Percentiles rank a stretch among this genome's conserved stretches.
Evolutionary conservation across 1,140 invertebrate species (phyloP).

Genomic region (Eriocheir sinensis): DNA sequence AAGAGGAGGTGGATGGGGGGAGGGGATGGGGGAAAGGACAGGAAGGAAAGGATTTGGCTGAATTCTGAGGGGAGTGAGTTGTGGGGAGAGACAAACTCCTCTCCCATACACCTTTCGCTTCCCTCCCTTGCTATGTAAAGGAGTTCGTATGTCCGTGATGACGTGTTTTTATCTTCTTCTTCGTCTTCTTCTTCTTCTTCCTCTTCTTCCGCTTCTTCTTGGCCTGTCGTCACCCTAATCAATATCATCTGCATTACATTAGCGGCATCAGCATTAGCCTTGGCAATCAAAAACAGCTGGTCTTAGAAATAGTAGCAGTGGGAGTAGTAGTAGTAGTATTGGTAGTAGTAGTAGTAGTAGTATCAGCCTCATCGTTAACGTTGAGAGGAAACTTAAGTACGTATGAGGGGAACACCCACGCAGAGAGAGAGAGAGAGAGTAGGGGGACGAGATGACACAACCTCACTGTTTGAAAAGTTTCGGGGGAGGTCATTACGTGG

Average conservation of each 20-base stretch:
- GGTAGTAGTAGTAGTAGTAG: not conserved
- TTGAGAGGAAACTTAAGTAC: not conserved
- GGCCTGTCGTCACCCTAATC: not conserved
- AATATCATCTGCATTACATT: not conserved
- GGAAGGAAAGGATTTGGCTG: not conserved
- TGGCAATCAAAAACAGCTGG: not conserved
- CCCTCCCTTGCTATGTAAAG: slow-evolving; percentile 1
- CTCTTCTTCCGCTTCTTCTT: not conserved
- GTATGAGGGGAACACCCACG: not conserved
- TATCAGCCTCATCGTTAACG: not conserved
- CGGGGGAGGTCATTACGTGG: not conserved
- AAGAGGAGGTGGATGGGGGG: not conserved
- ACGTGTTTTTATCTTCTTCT: no score
- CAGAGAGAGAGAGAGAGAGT: not conserved
- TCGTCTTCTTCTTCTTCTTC: not conserved
- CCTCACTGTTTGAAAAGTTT: slow-evolving; percentile 12
- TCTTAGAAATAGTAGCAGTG: not conserved
- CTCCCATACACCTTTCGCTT: not conserved
- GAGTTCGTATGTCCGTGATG: no score
- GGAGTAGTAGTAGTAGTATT: slow-evolving; percentile 6
- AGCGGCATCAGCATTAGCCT: not conserved
- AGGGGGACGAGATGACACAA: not conserved
- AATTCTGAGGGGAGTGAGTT: not conserved
- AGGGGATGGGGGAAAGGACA: no score
- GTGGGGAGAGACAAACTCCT: slow-evolving; percentile 8